Conservation (phyloP, 2,113 vertebrate genomes). For the Pygoscelis adeliae region DNA sequence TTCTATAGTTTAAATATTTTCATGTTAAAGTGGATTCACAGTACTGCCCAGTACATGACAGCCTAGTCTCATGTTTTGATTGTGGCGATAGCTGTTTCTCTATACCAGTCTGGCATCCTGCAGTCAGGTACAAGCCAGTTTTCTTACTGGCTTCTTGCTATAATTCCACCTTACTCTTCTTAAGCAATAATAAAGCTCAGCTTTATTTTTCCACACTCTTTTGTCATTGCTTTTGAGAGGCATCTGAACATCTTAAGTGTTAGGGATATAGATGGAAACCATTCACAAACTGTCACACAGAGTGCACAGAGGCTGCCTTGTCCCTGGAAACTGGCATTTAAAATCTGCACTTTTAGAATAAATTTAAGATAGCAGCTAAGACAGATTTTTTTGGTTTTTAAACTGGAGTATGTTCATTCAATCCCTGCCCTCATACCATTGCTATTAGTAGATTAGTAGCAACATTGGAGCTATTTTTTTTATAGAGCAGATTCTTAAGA, state of each 20-base stretch:
- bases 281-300: background rate
- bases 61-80: background rate
- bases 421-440: background rate
- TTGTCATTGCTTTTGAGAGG: background rate
- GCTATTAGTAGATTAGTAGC: background rate
- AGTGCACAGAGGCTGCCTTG: background rate
- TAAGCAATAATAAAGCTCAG: background rate
- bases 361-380: background rate
- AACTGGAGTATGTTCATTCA: background rate
- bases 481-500: background rate
- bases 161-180: background rate
- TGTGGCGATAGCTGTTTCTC: background rate
- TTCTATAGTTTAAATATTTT: background rate
- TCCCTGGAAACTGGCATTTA: background rate
- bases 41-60: background rate
- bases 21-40: background rate
- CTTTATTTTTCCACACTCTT: background rate
- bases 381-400: background rate
- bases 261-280: background rate
- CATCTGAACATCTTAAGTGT: background rate
- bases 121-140: background rate
- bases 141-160: background rate
- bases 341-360: background rate
- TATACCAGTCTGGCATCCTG: background rate
- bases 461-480: background rate